Percentiles rank a stretch among this genome's conserved stretches.
These are phyloP conservation scores for Diplodus puntazzo DNA, from an alignment of 2,797 vertebrate genomes.

Conservation along the genomic window DNA sequence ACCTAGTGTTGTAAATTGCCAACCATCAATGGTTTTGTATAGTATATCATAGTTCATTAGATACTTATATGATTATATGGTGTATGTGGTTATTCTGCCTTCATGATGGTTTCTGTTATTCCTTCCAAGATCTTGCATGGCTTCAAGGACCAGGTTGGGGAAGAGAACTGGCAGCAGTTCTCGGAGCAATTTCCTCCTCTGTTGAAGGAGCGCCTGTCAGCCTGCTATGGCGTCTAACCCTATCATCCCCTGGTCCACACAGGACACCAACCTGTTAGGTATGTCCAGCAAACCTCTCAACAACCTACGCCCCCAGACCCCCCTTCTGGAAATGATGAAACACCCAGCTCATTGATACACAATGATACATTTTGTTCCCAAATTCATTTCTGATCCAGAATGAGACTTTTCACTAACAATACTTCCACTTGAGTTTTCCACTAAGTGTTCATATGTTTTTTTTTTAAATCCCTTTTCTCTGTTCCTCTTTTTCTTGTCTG, in stretches of 20 bases:
- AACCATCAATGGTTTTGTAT: too few relatives aligned
- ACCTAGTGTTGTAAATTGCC: too few relatives aligned
- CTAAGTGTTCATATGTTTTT: background rate
- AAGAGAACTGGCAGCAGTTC: constrained; percentile 98
- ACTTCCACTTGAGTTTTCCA: too few relatives aligned
- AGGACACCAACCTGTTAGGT: constrained; percentile 83
- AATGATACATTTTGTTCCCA: constrained; percentile 80
- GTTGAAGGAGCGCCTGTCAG: constrained; percentile 94
- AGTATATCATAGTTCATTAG: too few relatives aligned
- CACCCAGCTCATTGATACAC: constrained; percentile 78
- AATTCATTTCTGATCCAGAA: constrained; percentile 65
- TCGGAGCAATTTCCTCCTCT: constrained; percentile 95
- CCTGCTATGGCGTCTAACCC: constrained; percentile 94
- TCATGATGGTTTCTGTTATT: background rate
- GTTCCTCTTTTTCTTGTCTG: constrained; percentile 1
- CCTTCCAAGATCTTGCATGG: constrained; percentile 91
- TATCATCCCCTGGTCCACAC: constrained; percentile 60
- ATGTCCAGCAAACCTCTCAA: constrained; percentile 28
- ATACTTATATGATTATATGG: too few relatives aligned
- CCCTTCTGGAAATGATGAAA: constrained; percentile 76
- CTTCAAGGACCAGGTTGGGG: constrained; percentile 96
- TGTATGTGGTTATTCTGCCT: background rate
- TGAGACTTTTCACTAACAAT: background rate
- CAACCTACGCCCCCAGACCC: background rate
- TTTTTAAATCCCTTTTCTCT: background rate